Evolutionary conservation across 2,113 vertebrate genomes (phyloP).

Genomic region (Fukomys damarensis): DNA sequence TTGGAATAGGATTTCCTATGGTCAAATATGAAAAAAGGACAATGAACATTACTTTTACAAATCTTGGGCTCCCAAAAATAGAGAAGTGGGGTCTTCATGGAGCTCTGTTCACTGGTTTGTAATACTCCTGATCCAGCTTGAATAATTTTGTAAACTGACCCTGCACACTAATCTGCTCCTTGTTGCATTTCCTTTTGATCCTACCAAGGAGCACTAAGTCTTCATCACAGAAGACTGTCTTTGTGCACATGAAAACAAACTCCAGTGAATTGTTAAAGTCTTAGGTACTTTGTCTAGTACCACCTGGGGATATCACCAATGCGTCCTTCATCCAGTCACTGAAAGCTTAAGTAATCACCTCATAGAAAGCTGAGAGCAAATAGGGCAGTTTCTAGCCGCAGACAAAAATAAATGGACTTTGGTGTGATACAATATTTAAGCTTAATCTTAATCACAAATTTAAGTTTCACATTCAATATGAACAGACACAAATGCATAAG

Average conservation of each 20-base stretch:
- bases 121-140: not conserved
- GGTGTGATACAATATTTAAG: not conserved
- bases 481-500: not conserved
- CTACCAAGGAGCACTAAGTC: not conserved
- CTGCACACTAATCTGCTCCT: not conserved
- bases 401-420: not conserved
- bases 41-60: not conserved
- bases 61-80: not conserved
- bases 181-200: not conserved
- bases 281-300: not conserved
- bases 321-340: not conserved
- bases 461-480: not conserved
- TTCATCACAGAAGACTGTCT: not conserved
- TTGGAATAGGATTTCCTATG: constrained; percentile 90
- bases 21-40: not conserved
- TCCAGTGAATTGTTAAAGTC: not conserved
- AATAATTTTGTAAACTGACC: not conserved
- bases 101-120: not conserved
- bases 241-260: not conserved
- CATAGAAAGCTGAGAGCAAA: not conserved
- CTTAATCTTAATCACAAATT: constrained; percentile 18
- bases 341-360: not conserved
- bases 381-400: not conserved
- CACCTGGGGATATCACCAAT: not conserved
- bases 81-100: not conserved